A percentile compares a stretch with the other conserved stretches of the same genome.
phyloP scores from a whole-genome alignment of 2,797 vertebrate genomes.

The Danio kyathit region DNA sequence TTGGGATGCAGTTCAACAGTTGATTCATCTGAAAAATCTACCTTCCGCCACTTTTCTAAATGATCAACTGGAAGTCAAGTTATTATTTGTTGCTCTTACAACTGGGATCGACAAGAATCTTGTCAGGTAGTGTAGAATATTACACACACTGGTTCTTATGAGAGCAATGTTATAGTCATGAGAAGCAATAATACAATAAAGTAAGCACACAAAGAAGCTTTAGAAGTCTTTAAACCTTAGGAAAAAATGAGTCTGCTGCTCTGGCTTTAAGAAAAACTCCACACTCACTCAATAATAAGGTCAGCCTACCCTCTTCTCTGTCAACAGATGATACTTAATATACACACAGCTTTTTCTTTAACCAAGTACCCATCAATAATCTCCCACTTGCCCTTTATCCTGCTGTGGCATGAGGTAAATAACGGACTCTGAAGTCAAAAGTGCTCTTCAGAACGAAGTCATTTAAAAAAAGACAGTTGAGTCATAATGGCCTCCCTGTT shows the following conservation, averaged over 20 bases:
- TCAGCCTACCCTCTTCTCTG: conserved; percentile 45
- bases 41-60: too few relatives aligned
- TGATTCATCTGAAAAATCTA: too few relatives aligned
- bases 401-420: conserved; percentile 32
- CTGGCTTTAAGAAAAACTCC: conserved; percentile 41
- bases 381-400: conserved; percentile 37
- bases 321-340: conserved; percentile 35
- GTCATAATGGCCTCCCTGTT: conserved; percentile 44
- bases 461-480: conserved; percentile 35
- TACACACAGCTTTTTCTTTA: conserved; percentile 27
- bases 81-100: too few relatives aligned
- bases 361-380: conserved; percentile 27
- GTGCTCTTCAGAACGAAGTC: conserved; percentile 52
- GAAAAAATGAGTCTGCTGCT: conserved; percentile 29
- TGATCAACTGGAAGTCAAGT: too few relatives aligned
- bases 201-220: conserved; percentile 25
- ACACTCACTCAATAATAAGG: conserved; percentile 50
- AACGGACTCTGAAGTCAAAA: conserved; percentile 33
- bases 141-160: conserved; percentile 37
- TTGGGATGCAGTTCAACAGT: too few relatives aligned
- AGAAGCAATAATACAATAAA: conserved; percentile 25
- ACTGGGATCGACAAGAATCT: too few relatives aligned
- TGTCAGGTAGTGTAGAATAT: background rate
- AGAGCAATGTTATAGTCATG: conserved; percentile 9
- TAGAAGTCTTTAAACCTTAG: conserved; percentile 45